Evolutionary conservation across 2,797 vertebrate species (phyloP), one percentile per base, ranked within the genome.

Genomic region (Euphonia xanthogaster): DNA sequence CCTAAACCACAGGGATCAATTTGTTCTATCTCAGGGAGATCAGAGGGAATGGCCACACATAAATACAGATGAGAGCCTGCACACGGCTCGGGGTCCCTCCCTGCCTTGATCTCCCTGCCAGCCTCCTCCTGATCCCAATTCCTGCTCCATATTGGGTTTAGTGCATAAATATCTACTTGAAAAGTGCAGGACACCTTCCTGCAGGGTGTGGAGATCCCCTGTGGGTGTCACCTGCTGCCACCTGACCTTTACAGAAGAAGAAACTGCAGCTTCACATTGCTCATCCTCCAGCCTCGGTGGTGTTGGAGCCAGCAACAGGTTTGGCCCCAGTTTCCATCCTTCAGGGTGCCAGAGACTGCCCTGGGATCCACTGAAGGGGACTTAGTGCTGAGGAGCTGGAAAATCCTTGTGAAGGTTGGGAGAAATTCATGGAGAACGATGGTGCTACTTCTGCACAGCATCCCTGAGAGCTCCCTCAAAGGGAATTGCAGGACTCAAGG

Each of bases 1-100:
- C 79, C 79, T 68, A 86, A 95, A 86, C 90, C 27, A 6, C 54
- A 7, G 90, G 86, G 95, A 95, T 92, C 94, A 74, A 83, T 96
- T 92, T 61, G 73, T 92, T 90, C 80, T 57, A 6, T 80, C 90
- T 77, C 27, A 3, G 76, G 50, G 62, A 90, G 70, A 75, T 88
- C 80, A 57, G 79, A 6, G 7, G 2, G 8, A 83, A 86, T 6
- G 62, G 78, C 68, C 76, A 77, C 86, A 68, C 92, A 90, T 94
- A 95, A 96, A 96, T 88, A 93, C 76, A 9, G 42, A 39, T 18
- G 68, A 95, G 85, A 90, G 72, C 75, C 63, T 28, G 53, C 2
- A 12, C 31, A 1, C 18, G n/a, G 50, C 16, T 65, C 37, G 0
- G 7, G 14, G 30, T 63, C 66, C 70, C 80, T 88, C 74, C 66